Conservation (phyloP, 2,113 vertebrate species). For the Panthera leo region DNA sequence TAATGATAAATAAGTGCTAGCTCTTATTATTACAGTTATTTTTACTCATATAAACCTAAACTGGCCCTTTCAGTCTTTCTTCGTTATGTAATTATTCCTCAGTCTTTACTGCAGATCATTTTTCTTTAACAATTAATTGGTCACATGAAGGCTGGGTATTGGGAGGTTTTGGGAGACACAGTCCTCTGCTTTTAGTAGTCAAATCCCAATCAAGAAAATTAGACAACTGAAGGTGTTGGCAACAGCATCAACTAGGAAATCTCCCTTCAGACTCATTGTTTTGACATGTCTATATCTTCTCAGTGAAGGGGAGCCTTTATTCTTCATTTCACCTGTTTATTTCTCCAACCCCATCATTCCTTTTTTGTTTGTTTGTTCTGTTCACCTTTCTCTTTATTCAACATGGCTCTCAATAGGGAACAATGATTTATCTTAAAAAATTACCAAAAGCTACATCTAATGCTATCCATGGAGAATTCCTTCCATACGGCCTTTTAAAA, state of each 20-base stretch:
- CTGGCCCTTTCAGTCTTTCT: neutral
- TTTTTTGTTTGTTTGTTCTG: neutral
- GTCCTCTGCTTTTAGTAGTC: neutral
- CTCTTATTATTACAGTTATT: neutral
- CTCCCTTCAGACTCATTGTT: neutral
- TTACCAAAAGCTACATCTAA: neutral
- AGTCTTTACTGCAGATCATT: neutral
- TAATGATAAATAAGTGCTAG: neutral
- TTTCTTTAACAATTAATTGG: neutral
- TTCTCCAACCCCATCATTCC: neutral
- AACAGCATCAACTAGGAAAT: neutral
- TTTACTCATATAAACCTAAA: neutral
- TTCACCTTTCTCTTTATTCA: neutral
- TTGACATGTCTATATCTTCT: neutral
- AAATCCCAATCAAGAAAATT: neutral
- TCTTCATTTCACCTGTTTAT: neutral
- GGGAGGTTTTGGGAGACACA: neutral
- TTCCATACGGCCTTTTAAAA: neutral
- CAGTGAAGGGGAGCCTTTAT: too few species aligned
- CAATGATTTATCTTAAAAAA: neutral
- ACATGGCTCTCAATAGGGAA: neutral
- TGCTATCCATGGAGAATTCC: neutral
- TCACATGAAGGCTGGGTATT: neutral
- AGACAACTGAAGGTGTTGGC: neutral
- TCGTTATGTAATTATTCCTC: neutral